phyloP scores from a whole-genome alignment of 2,113 vertebrate genomes.

The Callipepla californica region DNA sequence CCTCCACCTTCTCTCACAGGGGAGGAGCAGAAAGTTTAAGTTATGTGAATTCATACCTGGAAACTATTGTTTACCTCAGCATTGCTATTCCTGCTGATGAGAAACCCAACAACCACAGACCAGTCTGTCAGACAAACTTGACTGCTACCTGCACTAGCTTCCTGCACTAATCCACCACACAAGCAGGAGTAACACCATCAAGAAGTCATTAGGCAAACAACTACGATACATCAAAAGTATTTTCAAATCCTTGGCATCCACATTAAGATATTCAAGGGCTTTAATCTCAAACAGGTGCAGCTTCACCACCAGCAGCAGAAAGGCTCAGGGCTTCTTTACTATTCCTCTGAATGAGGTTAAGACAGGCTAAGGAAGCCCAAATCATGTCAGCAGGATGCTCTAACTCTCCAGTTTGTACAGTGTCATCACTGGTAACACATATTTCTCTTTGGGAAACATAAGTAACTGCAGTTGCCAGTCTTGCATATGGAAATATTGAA shows the following conservation, averaged over 20 bases:
- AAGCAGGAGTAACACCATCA: neutral
- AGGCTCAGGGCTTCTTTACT: neutral
- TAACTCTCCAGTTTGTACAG: neutral
- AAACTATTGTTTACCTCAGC: neutral
- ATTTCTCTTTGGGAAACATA: neutral
- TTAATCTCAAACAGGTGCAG: neutral
- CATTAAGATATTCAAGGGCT: neutral
- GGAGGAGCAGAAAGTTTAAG: neutral
- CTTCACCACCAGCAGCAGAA: neutral
- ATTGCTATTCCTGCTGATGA: neutral
- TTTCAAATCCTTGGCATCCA: neutral
- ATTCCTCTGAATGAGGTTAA: slow-evolving; percentile 11
- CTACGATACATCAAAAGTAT: neutral
- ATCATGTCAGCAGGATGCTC: neutral
- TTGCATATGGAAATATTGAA: neutral
- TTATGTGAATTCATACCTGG: neutral
- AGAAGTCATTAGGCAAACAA: neutral
- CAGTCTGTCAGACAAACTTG: neutral
- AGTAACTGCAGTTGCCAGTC: neutral
- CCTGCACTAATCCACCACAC: neutral
- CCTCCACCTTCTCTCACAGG: neutral
- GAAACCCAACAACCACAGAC: neutral
- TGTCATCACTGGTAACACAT: neutral
- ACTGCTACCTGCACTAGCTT: neutral
- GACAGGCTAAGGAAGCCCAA: slow-evolving; percentile 5